Conservation (phyloP, 1,140 invertebrate species). For the Agrypnia vestita region DNA sequence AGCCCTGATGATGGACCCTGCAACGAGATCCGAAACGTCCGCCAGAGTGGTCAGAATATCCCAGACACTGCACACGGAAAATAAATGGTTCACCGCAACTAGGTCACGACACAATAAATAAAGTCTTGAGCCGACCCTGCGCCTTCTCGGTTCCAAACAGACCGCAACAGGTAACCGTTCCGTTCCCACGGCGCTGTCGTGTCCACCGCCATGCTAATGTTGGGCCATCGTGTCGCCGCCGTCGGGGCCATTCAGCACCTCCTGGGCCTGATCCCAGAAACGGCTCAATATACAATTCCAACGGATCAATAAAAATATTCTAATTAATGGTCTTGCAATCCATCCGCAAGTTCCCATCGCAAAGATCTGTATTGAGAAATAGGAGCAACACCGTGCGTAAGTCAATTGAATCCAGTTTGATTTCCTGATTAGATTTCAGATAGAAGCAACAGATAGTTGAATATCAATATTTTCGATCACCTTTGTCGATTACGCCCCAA, state of each 20-base stretch:
- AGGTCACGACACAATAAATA: too few relatives aligned
- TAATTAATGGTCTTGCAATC: neutral
- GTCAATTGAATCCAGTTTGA: too few relatives aligned
- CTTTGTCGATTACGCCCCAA: too few relatives aligned
- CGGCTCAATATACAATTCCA: conserved; percentile 28
- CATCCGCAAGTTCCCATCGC: neutral
- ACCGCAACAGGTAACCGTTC: conserved; percentile 1
- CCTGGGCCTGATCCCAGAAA: conserved; percentile 12
- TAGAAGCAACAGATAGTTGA: too few relatives aligned
- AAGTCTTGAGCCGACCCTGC: neutral
- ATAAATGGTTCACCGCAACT: too few relatives aligned
- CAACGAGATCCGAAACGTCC: too few relatives aligned
- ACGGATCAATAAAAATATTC: conserved; percentile 15
- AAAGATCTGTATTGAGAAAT: neutral
- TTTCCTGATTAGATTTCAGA: too few relatives aligned
- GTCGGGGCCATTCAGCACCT: neutral
- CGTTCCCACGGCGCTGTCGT: conserved; percentile 24
- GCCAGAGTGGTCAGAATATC: too few relatives aligned
- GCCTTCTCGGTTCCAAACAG: neutral
- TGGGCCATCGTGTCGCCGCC: conserved; percentile 22
- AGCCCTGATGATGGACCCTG: too few relatives aligned
- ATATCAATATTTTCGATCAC: too few relatives aligned
- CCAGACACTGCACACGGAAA: too few relatives aligned
- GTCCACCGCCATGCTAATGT: conserved; percentile 2
- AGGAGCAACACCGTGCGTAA: too few relatives aligned